Evolutionary conservation across 2,113 vertebrate genomes (phyloP).

Genomic region (Oplegnathus fasciatus): DNA sequence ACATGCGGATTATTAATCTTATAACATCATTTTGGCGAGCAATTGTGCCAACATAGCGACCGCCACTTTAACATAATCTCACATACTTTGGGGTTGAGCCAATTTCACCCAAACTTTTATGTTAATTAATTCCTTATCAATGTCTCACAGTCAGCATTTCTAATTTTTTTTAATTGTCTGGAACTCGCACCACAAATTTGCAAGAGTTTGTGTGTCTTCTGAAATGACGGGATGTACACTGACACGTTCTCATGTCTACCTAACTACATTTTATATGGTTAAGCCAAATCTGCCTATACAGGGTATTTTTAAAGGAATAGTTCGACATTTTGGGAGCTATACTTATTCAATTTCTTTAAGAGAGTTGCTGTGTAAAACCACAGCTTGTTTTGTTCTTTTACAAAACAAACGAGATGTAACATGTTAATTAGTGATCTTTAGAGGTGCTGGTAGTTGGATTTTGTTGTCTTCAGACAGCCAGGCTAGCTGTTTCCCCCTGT

Average conservation of each 20-base stretch:
- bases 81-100: neutral
- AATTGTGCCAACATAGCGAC: neutral
- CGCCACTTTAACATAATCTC: neutral
- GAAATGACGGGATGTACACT: neutral
- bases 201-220: neutral
- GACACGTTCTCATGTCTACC: neutral
- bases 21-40: neutral
- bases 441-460: no score
- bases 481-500: neutral
- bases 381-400: neutral
- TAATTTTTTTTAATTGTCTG: neutral
- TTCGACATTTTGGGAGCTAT: neutral
- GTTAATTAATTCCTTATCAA: neutral
- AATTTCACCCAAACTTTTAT: no score
- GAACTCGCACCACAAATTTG: neutral
- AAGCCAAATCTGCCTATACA: neutral
- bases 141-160: neutral
- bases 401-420: neutral
- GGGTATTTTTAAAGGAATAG: neutral
- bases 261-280: neutral
- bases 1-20: neutral
- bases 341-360: neutral
- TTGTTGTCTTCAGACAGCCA: neutral
- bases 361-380: no score
- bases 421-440: no score